Evolutionary conservation across 2,113 vertebrate genomes (phyloP), one percentile per base, ranked within the genome.

Genomic region (Laterallus jamaicensis): DNA sequence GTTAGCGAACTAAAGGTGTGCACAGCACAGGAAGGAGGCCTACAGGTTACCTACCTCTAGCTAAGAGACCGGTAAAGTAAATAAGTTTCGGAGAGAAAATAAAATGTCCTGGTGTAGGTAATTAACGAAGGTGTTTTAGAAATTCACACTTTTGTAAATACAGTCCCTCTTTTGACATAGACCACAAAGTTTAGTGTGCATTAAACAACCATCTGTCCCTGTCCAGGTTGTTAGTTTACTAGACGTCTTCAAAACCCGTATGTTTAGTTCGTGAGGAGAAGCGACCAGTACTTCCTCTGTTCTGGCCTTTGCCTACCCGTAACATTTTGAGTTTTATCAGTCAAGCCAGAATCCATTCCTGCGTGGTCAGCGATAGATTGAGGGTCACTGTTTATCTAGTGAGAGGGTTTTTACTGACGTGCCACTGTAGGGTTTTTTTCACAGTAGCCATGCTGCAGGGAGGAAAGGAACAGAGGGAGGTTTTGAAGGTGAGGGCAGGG

Each of bases 41-140:
- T 96, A 88, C 97, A 93, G 93, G 92, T 97, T 76, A 96, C 81
- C 83, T 86, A 49, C 92, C 97, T 98, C 97, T 97, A 95, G 82
- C 78, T 91, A 81, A 90, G 87, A 97, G 92, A 97, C 55, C 86
- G 80, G 81, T 66, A 75, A 86, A 95, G 68, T 86, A 86, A 90
- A 70, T 92, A 12, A 42, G 40, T 95, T 97, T 97, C 91, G 87
- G 88, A 81, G 79, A 96, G 93, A 95, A 91, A 90, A 74, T 91
- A 79, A 86, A 90, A 82, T 73, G 73, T 67, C 49, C 66, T 92
- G 56, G 39, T 96, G 85, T 95, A 60, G 89, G 59, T 90, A 90
- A 88, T 95, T 91, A 92, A 83, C 58, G 50, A 69, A 40, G 68
- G 55, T 90, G 78, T 95, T 97, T 82, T 88, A 94, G 79, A 97